Evolutionary conservation across 2,113 vertebrate genomes (phyloP), one percentile per base, ranked within the genome.

Genomic region (Callionymus lyra): DNA sequence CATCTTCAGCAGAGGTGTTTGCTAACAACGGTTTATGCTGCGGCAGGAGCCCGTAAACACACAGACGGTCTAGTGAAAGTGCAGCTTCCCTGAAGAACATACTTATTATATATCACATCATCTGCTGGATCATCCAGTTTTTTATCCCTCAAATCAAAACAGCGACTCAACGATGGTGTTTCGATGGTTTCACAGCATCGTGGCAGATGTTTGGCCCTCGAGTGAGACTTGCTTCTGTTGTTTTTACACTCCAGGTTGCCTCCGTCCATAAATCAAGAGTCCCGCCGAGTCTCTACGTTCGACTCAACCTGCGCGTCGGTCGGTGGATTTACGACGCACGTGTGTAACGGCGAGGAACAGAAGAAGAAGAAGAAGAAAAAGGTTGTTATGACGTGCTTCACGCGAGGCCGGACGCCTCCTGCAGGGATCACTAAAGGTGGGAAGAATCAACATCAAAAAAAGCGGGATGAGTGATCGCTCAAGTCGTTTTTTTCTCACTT

Each of bases 211-310:
- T 54, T 57, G 69, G 56, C 50, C 61, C 56, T 65, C 66, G 47
- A 56, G 56, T 53, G 46, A 71, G 73, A 70, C 69, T 72, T 62
- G 54, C 52, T 62, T 47, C 63, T 76, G 69, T 81, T 81, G 72
- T 81, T 83, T 79, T 65, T 76, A 63, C 76, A 77, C 72, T 71
- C 63, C 46, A 72, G 77, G 78, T 70, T 54, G 59, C 53, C 38
- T 57, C 10, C 51, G 74, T 70, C 72, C 54, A 70, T 80, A 78
- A 81, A 75, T 77, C 75, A 75, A 52, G 55, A 27, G 69, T 31
- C 57, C 37, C 59, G 14, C 41, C 1, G 61, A 41, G 60, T 53
- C 61, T 57, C 47, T 65, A 50, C 43, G 59, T 43, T 69, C 44
- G 15, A 65, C 59, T 70, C 58, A 32, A 62, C 54, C 55, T 53